phyloP scores from a whole-genome alignment of 2,113 vertebrate species.

The Calidris pugnax region DNA sequence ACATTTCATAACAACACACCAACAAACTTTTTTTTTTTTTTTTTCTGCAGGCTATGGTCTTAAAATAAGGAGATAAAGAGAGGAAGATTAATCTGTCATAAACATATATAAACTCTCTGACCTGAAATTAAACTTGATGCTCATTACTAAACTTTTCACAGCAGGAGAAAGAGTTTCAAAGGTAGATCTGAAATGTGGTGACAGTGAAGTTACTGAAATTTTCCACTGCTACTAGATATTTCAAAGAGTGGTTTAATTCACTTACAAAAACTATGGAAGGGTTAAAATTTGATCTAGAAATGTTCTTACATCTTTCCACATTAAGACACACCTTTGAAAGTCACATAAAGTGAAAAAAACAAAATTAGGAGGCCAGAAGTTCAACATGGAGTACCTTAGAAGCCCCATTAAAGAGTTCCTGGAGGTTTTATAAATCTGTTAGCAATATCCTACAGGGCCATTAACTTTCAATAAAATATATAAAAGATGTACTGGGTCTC shows the following conservation, averaged over 20 bases:
- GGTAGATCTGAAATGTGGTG: background rate
- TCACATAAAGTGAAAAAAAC: background rate
- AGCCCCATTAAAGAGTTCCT: background rate
- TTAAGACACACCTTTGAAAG: background rate
- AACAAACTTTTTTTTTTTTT: no score
- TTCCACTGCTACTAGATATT: background rate
- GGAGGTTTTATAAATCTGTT: slow-evolving; percentile 2
- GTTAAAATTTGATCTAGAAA: background rate
- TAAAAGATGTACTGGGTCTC: background rate
- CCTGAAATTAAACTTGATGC: background rate
- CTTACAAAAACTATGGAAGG: background rate
- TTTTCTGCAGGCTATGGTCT: background rate
- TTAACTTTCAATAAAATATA: background rate
- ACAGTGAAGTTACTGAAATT: background rate
- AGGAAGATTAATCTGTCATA: background rate
- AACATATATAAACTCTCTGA: background rate
- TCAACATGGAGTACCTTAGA: background rate
- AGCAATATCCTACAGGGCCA: background rate
- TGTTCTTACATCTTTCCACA: background rate
- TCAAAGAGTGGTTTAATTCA: background rate
- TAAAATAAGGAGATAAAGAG: background rate
- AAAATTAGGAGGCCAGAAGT: background rate
- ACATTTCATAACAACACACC: background rate
- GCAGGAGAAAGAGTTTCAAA: background rate
- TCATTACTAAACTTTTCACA: background rate